Percentiles rank a stretch among this genome's conserved stretches.
Evolutionary conservation across 1,140 invertebrate species (phyloP).

Genomic region (Limonius californicus): DNA sequence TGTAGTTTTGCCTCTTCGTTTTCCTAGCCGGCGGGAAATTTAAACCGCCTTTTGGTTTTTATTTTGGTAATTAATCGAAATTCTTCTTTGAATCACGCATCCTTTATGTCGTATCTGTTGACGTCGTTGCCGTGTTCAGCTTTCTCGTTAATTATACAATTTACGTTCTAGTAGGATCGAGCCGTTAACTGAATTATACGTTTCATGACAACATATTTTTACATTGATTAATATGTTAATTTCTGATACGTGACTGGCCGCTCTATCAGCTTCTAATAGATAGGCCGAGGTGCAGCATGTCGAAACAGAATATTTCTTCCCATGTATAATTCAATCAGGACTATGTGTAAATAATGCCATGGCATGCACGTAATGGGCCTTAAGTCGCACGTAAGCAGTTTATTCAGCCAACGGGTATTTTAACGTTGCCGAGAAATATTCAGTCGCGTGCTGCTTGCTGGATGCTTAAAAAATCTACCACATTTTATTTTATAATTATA

Average conservation of each 20-base stretch:
- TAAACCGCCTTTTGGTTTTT: too few relatives aligned
- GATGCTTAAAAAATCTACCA: too few relatives aligned
- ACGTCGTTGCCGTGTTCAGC: too few relatives aligned
- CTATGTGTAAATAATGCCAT: background rate
- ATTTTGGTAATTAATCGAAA: too few relatives aligned
- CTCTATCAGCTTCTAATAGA: background rate
- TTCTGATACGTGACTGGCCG: background rate
- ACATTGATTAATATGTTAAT: slow-evolving; percentile 1
- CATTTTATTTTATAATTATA: too few relatives aligned
- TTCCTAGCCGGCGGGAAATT: too few relatives aligned
- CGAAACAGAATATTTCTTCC: background rate
- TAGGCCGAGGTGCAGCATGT: background rate
- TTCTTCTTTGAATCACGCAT: too few relatives aligned
- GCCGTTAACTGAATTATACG: background rate
- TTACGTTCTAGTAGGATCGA: too few relatives aligned
- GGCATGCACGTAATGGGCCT: background rate
- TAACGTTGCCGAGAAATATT: background rate
- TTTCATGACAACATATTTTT: background rate
- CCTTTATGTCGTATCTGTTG: too few relatives aligned
- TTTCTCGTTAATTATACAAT: too few relatives aligned
- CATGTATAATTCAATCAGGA: background rate
- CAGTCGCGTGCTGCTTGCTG: background rate
- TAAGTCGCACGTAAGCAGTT: background rate
- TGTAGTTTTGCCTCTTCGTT: too few relatives aligned
- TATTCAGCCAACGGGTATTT: background rate